Percentiles rank a stretch among this genome's conserved stretches.
These are phyloP conservation scores for Odocoileus hemionus DNA, from an alignment of 2,113 vertebrate genomes.

Conservation along the genomic window DNA sequence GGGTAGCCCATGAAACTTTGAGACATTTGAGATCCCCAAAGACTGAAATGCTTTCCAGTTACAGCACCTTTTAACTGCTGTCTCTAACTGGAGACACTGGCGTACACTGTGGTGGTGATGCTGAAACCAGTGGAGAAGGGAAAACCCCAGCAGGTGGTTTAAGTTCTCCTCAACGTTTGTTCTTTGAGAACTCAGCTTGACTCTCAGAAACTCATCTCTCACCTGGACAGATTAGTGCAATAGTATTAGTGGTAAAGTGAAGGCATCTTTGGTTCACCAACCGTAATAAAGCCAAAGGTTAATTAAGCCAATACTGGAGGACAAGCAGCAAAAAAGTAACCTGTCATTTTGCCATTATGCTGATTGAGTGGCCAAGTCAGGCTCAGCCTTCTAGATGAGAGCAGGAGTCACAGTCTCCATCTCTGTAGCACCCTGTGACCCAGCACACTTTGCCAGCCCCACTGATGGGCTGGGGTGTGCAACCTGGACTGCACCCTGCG, in stretches of 20 bases:
- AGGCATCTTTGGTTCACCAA: neutral
- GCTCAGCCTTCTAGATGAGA: neutral
- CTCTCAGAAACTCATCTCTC: neutral
- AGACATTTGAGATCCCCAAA: neutral
- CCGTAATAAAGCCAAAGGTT: neutral
- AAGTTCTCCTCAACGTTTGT: neutral
- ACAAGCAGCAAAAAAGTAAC: neutral
- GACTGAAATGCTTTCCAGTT: neutral
- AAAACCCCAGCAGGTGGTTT: neutral
- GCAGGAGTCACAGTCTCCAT: neutral
- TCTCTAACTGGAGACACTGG: neutral
- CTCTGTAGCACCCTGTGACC: neutral
- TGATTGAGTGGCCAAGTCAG: neutral
- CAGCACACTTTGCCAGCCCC: neutral
- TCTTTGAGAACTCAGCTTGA: neutral
- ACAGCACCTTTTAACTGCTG: neutral
- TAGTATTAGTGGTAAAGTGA: neutral
- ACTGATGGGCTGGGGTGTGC: neutral
- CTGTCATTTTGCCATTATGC: neutral
- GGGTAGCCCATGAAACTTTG: neutral
- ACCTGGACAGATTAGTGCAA: neutral
- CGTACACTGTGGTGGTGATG: accelerated
- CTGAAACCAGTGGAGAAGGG: too few species aligned
- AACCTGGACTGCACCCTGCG: neutral
- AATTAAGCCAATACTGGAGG: neutral